Conservation (phyloP, 2,113 vertebrate genomes). For the Eolophus roseicapilla region DNA sequence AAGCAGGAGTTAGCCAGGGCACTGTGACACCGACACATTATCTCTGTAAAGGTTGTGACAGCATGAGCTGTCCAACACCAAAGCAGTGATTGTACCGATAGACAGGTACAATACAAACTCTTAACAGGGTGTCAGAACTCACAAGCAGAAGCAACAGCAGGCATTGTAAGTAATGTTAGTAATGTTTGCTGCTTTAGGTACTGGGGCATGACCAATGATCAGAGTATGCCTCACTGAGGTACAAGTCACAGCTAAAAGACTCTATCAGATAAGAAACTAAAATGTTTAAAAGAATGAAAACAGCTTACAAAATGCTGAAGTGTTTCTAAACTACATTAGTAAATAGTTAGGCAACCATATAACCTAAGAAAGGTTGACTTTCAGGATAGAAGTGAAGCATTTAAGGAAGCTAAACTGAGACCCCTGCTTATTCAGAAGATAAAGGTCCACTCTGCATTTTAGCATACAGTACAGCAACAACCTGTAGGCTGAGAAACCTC, state of each 20-base stretch:
- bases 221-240: neutral
- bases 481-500: neutral
- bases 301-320: neutral
- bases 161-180: neutral
- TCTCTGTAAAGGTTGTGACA: neutral
- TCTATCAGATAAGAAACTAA: neutral
- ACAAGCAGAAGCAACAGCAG: neutral
- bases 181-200: neutral
- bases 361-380: neutral
- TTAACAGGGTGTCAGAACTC: neutral
- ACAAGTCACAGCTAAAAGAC: neutral
- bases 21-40: neutral
- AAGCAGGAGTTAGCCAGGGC: neutral
- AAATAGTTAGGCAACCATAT: neutral
- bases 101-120: neutral
- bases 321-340: neutral
- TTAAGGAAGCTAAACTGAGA: neutral
- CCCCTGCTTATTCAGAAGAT: neutral
- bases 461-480: rapidly evolving
- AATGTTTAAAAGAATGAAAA: neutral
- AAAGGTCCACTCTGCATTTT: neutral
- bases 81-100: neutral
- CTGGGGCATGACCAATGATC: neutral
- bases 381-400: neutral
- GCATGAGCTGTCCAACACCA: neutral